A percentile compares a stretch with the other conserved stretches of the same genome.
Conservation (phyloP, 2,113 vertebrate species). For the Zapornia atra region DNA sequence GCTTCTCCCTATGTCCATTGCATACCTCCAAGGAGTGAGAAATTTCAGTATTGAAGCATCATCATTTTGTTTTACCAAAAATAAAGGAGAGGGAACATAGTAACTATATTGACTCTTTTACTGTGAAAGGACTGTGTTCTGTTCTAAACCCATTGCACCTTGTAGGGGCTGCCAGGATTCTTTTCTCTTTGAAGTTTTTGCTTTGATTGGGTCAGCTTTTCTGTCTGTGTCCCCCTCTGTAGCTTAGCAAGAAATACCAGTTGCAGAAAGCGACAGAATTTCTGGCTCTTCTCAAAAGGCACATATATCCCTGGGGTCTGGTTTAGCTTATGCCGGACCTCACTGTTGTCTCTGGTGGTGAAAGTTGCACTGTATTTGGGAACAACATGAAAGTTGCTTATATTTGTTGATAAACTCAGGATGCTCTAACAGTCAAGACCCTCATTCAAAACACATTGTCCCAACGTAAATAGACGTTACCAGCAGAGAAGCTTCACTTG, state of each 20-base stretch:
- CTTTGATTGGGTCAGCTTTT: neutral
- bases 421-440: neutral
- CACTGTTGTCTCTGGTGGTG: neutral
- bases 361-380: neutral
- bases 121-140: neutral
- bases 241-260: neutral
- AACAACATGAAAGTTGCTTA: neutral
- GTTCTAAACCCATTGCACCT: neutral
- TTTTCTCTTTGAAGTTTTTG: neutral
- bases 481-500: neutral
- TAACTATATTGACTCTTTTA: neutral
- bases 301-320: neutral
- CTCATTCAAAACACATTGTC: neutral
- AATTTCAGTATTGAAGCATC: neutral
- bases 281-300: neutral
- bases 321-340: neutral
- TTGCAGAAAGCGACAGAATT: fast-evolving
- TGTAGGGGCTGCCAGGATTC: neutral
- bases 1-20: neutral
- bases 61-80: neutral
- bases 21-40: neutral
- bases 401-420: neutral
- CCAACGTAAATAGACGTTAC: neutral
- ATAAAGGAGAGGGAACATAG: neutral
- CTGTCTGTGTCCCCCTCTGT: neutral